Percentiles rank a stretch among this genome's conserved stretches.
Evolutionary conservation across 2,113 vertebrate genomes (phyloP).

Genomic region (Alethe diademata): DNA sequence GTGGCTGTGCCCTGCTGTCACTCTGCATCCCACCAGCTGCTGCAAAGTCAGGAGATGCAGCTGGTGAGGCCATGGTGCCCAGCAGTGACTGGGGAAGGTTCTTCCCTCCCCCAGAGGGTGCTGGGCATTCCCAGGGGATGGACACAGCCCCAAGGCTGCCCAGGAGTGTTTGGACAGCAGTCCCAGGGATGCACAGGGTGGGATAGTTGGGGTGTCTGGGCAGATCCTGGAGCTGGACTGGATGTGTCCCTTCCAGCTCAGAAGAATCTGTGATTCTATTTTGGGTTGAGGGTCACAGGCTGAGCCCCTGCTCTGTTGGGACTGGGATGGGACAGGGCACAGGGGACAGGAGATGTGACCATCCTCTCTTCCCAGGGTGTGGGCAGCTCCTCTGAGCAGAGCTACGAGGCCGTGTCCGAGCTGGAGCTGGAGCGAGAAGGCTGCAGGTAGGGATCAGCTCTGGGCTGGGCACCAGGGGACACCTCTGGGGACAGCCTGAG

Average conservation of each 20-base stretch:
- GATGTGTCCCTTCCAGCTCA: not conserved
- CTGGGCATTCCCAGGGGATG: not conserved
- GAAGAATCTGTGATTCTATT: not conserved
- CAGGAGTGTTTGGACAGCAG: accelerated
- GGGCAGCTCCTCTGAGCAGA: conserved; percentile 35
- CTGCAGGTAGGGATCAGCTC: conserved; percentile 51
- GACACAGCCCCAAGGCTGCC: not conserved
- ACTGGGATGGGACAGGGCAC: not conserved
- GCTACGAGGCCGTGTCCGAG: conserved; percentile 50
- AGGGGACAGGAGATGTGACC: not conserved
- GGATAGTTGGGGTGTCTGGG: not conserved
- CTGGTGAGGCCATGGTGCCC: accelerated
- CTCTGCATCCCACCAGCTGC: not conserved
- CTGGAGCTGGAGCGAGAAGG: conserved; percentile 46
- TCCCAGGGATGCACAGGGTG: not conserved
- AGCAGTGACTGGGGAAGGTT: accelerated
- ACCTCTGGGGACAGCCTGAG: not conserved
- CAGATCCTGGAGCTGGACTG: accelerated
- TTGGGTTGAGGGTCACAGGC: not conserved
- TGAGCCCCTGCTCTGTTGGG: accelerated
- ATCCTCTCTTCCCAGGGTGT: not conserved
- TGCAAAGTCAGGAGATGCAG: no score
- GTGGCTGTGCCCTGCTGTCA: not conserved
- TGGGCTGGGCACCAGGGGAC: not conserved
- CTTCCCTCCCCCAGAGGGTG: not conserved